Evolutionary conservation across 2,888 invertebrate species (phyloP), one percentile per base, ranked within the genome.

Genomic region (Parnassius smintheus): DNA sequence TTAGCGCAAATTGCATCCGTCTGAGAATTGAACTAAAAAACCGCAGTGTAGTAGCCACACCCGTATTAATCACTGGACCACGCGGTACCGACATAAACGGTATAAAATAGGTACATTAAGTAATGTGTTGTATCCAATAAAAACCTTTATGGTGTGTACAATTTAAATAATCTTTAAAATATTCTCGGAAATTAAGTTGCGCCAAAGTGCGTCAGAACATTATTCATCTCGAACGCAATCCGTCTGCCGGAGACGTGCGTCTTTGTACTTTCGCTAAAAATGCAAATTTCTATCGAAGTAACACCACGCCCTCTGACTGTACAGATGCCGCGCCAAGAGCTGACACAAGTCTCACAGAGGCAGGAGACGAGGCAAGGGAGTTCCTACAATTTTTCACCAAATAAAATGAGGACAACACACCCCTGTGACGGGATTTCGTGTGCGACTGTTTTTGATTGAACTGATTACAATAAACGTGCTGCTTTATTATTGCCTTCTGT

Each of bases 221-320:
- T 88, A 89, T 89, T 83, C 85, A 85, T 89, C 86, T 85, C 80
- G 67, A 72, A 73, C 78, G 74, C 80, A 85, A 86, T 87, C 81
- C 80, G 85, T 88, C 89, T 90, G 90, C 71, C 72, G 67, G 69
- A 70, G 90, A 89, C 91, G 85, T 82, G 86, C 82, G 83, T 83
- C 82, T 75, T 76, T 78, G 85, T 86, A 84, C 84, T 87, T 85
- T 83, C 86, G 86, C 89, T 88, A 85, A 90, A 90, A 86, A 90
- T 91, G 90, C 89, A 90, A 91, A 90, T 91, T 84, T 75, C 74
- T 75, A 77, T 81, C 80, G 81, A 83, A 84, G 81, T 82, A 83
- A 82, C 82, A 85, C 84, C 87, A 86, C 89, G 88, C 89, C 89
- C 82, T 78, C 80, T 74, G 74, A 71, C 73, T 72, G 74, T 66